Conservation (phyloP, 2,888 invertebrate species). For the Torymus aiolomorphi region DNA sequence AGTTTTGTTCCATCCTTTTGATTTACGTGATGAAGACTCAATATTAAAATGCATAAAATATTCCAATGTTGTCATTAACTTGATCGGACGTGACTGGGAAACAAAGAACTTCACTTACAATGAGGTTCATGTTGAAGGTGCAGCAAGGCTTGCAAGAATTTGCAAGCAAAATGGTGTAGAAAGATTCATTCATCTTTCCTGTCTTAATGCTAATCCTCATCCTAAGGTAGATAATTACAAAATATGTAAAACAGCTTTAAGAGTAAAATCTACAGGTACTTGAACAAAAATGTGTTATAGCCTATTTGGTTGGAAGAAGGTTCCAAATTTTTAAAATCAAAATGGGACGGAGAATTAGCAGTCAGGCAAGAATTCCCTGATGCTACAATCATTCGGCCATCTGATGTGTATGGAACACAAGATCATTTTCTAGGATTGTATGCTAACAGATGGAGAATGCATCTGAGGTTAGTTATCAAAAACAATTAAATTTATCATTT, state of each 20-base stretch:
- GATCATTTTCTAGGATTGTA: conserved; percentile 84
- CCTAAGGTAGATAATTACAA: conserved; percentile 77
- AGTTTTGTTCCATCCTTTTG: conserved; percentile 90
- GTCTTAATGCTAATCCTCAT: conserved; percentile 86
- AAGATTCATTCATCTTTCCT: conserved; percentile 93
- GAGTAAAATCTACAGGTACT: not conserved
- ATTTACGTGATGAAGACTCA: conserved; percentile 90
- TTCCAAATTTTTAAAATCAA: conserved; percentile 86
- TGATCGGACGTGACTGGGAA: conserved; percentile 94
- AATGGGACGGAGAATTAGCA: conserved; percentile 91
- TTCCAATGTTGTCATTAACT: conserved; percentile 97
- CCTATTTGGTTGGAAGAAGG: conserved; percentile 84
- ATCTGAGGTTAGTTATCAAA: conserved; percentile 36
- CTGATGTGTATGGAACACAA: conserved; percentile 92
- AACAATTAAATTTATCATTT: not conserved
- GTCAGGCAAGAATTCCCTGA: conserved; percentile 96
- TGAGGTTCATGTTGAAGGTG: conserved; percentile 92
- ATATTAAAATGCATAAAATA: conserved; percentile 91
- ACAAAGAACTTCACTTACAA: conserved; percentile 92
- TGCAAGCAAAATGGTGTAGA: conserved; percentile 89
- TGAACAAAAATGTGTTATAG: conserved; percentile 58
- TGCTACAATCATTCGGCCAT: conserved; percentile 94
- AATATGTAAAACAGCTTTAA: conserved; percentile 8
- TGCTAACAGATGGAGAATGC: conserved; percentile 43
- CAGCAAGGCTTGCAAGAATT: conserved; percentile 87